Base-by-base conservation (phyloP, 2,888 invertebrate species). In the Phortica okadai region DNA sequence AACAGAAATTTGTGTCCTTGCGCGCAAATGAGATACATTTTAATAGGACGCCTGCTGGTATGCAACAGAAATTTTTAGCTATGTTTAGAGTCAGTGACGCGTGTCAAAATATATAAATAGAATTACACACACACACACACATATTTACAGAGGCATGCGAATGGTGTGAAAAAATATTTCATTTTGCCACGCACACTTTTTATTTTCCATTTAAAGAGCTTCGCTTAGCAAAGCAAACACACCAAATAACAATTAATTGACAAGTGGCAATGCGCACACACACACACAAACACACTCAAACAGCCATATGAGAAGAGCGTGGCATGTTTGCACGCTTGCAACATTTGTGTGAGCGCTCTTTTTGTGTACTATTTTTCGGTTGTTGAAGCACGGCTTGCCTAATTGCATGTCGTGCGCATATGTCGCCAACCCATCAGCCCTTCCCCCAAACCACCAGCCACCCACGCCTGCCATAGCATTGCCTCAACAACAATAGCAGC, bases 61-160 rank as follows among this genome's bases (percentile, higher is more conserved):
- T 58, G 58, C 73, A 73, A 73, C 16, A 58, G 16, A 59, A 73
- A 72, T 33, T 33, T 33, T 33, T 33, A 33, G 33, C 33, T 33
- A 33, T 33, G 33, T 33, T 33, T 33, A 33, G 33, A 33, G 33
- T 33, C 33, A 33, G 33, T 33, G 10, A 50, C 50, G 50, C 50
- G 50, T 14, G 14, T 1, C 11, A 14, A 73, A 73, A 42, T n/a
- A 42, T 33, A 56, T 56, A 73, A 58, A 41, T 25, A 73, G 56
- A 73, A 73, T 33, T 6, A 73, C 16, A 56, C 54, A 54, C 25
- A 74, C 74, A 33, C 44, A 73, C 45, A 66, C 66, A 59, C 66
- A 14, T 16, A 58, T 54, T 25, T 14, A 56, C 33, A 73, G 10
- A 79, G 66, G 80, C 16, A 67, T 41, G 25, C 1, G 10, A 41